A percentile compares a stretch with the other conserved stretches of the same genome.
phyloP scores from a whole-genome alignment of 2,888 invertebrate species.

The Eustalomyia histrio region DNA sequence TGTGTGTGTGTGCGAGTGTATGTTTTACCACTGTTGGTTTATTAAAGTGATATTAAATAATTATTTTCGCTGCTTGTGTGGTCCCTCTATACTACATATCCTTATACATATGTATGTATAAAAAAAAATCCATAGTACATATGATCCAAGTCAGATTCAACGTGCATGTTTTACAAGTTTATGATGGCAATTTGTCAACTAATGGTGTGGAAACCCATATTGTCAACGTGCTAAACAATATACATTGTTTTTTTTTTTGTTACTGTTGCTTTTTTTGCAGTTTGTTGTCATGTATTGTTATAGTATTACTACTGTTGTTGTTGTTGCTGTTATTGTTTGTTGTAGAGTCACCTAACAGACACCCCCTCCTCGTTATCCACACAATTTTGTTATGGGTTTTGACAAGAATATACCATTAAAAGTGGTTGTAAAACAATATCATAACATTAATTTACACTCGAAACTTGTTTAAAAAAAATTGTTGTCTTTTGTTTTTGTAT shows the following conservation, averaged over 20 bases:
- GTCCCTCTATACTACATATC: too few species aligned
- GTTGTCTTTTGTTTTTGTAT: not conserved
- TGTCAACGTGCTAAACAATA: conserved; percentile 44
- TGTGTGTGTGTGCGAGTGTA: too few species aligned
- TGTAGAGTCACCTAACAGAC: conserved; percentile 2
- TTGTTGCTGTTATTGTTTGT: not conserved
- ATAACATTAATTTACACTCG: conserved; percentile 33
- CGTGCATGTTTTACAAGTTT: conserved; percentile 52
- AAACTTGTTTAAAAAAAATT: conserved; percentile 15
- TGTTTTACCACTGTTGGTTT: too few species aligned
- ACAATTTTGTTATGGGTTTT: conserved; percentile 3
- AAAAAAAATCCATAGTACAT: too few species aligned
- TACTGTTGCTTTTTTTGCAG: not conserved
- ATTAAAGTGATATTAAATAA: too few species aligned
- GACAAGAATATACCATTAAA: conserved; percentile 28
- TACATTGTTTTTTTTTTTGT: not conserved
- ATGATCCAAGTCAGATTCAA: not conserved
- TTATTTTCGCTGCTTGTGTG: too few species aligned
- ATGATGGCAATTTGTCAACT: conserved; percentile 59
- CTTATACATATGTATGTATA: too few species aligned
- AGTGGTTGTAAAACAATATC: conserved; percentile 31
- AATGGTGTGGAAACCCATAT: conserved; percentile 52
- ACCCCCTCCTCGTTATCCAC: not conserved
- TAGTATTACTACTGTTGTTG: not conserved
- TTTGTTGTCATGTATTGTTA: not conserved